Base-by-base conservation (phyloP, 2,888 invertebrate genomes). In the Troglohyphantes excavatus region DNA sequence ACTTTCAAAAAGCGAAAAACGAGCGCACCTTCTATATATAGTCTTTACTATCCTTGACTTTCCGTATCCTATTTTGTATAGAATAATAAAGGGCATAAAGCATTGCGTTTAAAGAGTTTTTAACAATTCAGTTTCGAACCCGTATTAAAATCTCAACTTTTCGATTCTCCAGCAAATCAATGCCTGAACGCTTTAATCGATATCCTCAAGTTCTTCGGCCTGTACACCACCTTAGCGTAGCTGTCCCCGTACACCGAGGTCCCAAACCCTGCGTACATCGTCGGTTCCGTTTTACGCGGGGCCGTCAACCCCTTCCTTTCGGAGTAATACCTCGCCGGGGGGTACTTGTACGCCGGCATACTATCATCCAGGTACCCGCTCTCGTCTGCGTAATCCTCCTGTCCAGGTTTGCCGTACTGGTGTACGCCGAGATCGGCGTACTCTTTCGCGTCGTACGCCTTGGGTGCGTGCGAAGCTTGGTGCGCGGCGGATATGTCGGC, bases 241-340 rank as follows among this genome's bases (percentile, higher is more conserved):
- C 90, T 90, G 13, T 90, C 90, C 0, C 90, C 90, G 9, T 90
- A 90, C 17, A 90, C 59, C 1, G 81, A 27, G 7, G 90, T 78
- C 9, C 90, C 90, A 29, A 53, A 90, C 2, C 90, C 90, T 2
- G 85, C 90, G 27, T 85, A 90, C 26, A 27, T 11, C 21, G 59
- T 33, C 11, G 85, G 76, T 33, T 85, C 76, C 1, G 68, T 21
- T 17, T 53, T 3, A 19, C 23, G 6, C 23, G 53, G 61, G 21
- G 43, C 61, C 2, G 53, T 19, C 21, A 33, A 1, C 2, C 83
- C 83, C 19, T 23, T 68, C 26, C 85, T 85, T 5, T 84, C 29
- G n/a, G 17, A 11, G 72, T 79, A 70, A 11, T n/a, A 17, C 46
- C 23, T 17, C 11, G 43, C 23, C n/a, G 73, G 83, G 27, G 59